Evolutionary conservation across 2,113 vertebrate species (phyloP), one percentile per base, ranked within the genome.

Genomic region (Phocoena phocoena): DNA sequence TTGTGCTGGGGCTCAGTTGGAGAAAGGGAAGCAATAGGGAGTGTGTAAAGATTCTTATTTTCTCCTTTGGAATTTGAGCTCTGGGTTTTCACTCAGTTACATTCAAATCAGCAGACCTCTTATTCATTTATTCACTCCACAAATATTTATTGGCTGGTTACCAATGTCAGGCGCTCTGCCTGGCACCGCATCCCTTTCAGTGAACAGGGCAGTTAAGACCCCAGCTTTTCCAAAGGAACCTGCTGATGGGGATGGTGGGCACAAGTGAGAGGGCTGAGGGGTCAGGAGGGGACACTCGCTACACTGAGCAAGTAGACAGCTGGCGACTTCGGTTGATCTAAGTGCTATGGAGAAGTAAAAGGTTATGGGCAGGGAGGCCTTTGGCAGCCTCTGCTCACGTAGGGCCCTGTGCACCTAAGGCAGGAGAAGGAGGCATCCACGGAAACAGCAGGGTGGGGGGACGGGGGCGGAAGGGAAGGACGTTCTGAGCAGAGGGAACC

Each of bases 61-160:
- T 41, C n/a, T 44, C 9, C 10, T 96, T 95, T 81, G 60, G 79
- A 68, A 44, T 92, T 67, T 12, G 74, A 94, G 50, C 38, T 60
- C 33, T 65, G 33, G 20, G 14, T 83, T 73, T 89, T 83, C 36
- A 50, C 17, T 83, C 44, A 38, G 38, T 67, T 88, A 38, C 65
- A 60, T 71, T 83, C 55, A n/a, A 5, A 63, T 13, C 41, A 79
- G 60, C 70, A 80, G 80, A n/a, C 41, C 2, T 89, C 63, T 89
- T 38, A 36, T 62, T 83, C 88, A 23, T 62, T 92, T 55, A 41
- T 87, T 67, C 21, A 33, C 23, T 70, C 71, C 62, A 41, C 70
- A 94, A 38, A 95, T 74, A 96, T 60, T 62, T 89, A 77, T 47
- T 53, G 73, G 38, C 14, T 79, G 41, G 9, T 82, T 83, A 79